Conservation (phyloP, 2,797 vertebrate genomes). For the Hyperoplus lanceolatus region DNA sequence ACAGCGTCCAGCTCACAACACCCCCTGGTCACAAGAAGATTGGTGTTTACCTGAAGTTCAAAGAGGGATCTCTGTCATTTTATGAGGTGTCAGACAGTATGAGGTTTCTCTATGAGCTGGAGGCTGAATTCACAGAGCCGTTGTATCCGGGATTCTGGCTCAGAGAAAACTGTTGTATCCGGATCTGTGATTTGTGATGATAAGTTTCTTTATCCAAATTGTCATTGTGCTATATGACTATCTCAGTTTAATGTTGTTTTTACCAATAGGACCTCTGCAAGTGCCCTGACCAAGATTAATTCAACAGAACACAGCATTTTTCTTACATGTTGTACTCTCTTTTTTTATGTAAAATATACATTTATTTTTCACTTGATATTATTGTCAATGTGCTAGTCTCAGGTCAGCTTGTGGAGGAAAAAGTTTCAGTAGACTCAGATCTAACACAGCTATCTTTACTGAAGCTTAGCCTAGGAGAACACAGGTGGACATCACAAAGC, state of each 20-base stretch:
- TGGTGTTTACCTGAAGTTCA: conserved; percentile 72
- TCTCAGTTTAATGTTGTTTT: background rate
- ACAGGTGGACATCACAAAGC: too few relatives aligned
- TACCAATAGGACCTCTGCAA: background rate
- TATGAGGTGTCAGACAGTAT: conserved; percentile 73
- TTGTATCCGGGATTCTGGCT: conserved; percentile 81
- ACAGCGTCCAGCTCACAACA: conserved; percentile 45
- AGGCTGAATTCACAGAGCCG: conserved; percentile 68
- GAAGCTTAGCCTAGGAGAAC: too few relatives aligned
- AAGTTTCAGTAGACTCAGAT: too few relatives aligned
- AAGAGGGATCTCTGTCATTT: conserved; percentile 69
- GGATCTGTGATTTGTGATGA: conserved; percentile 63
- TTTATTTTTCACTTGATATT: background rate
- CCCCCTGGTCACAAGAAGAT: conserved; percentile 45
- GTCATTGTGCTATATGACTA: background rate
- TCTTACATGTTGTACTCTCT: background rate
- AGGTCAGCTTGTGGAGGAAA: too few relatives aligned
- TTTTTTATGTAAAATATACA: background rate
- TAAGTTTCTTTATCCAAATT: background rate
- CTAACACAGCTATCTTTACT: too few relatives aligned
- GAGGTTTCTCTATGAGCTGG: conserved; percentile 66
- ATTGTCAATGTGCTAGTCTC: background rate
- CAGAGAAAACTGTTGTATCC: conserved; percentile 62
- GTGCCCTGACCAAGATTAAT: background rate
- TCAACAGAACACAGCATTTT: background rate